Conservation (phyloP, 2,888 invertebrate genomes). For the Temnothorax ravouxi region DNA sequence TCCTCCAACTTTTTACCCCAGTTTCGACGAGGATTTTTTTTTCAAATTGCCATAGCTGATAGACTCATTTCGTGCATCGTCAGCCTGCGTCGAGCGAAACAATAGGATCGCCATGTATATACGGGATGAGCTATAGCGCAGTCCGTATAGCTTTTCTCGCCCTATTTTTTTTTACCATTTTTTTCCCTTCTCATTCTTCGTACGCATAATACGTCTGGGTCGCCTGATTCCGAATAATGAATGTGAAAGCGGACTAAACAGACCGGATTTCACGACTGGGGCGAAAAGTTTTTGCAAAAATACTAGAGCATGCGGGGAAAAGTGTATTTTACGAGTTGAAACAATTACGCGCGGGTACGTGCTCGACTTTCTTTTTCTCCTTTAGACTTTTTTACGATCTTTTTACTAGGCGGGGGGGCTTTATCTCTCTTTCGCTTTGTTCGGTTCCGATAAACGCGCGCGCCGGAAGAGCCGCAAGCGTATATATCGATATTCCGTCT, state of each 20-base stretch:
- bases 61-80: not conserved
- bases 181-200: not conserved
- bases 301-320: not conserved
- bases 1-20: not conserved
- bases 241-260: slow-evolving; percentile 28
- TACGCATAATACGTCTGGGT: slow-evolving; percentile 1
- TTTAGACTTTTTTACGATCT: not conserved
- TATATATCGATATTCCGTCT: not conserved
- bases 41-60: not conserved
- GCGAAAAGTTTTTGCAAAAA: not conserved
- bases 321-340: slow-evolving; percentile 2
- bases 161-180: not conserved
- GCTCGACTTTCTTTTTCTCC: slow-evolving; percentile 2
- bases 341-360: not conserved
- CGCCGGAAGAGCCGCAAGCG: too few relatives aligned
- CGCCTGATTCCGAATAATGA: slow-evolving; percentile 9
- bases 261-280: not conserved
- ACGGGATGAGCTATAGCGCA: not conserved
- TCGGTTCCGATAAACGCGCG: not conserved
- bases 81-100: not conserved
- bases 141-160: not conserved
- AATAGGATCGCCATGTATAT: not conserved
- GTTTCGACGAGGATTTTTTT: not conserved
- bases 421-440: not conserved
- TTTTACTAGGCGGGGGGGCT: not conserved